Evolutionary conservation across 2,888 invertebrate genomes (phyloP).

Genomic region (Acanthosepion lycidas): DNA sequence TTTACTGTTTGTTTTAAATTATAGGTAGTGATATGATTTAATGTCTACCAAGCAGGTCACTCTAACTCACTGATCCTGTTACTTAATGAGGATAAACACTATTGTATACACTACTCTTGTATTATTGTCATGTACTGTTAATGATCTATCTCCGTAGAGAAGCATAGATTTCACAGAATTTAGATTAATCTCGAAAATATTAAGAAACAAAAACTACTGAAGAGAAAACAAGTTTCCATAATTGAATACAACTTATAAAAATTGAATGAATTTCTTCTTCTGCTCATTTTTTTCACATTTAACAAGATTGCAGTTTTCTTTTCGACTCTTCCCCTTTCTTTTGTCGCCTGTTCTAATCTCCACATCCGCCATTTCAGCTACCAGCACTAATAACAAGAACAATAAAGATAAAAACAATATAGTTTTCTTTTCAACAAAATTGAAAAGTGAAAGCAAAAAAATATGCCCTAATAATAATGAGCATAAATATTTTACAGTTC

Average conservation of each 20-base stretch:
- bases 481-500: conserved; percentile 18
- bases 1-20: too few species aligned
- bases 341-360: background rate
- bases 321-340: background rate
- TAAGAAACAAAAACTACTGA: background rate
- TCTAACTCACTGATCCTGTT: too few species aligned
- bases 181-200: background rate
- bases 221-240: background rate
- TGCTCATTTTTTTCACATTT: background rate
- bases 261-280: background rate
- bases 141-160: background rate
- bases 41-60: too few species aligned
- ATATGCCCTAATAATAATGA: background rate
- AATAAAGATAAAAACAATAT: background rate
- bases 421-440: background rate
- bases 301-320: background rate
- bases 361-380: background rate
- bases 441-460: background rate
- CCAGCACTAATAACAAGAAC: background rate
- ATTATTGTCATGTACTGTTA: too few species aligned
- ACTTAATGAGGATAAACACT: too few species aligned
- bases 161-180: conserved; percentile 11
- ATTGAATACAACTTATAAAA: conserved; percentile 15
- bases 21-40: too few species aligned
- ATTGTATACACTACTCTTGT: too few species aligned